These are phyloP conservation scores for Pyrocoelia pectoralis DNA, from an alignment of 2,888 invertebrate genomes.

Conservation along the genomic window DNA sequence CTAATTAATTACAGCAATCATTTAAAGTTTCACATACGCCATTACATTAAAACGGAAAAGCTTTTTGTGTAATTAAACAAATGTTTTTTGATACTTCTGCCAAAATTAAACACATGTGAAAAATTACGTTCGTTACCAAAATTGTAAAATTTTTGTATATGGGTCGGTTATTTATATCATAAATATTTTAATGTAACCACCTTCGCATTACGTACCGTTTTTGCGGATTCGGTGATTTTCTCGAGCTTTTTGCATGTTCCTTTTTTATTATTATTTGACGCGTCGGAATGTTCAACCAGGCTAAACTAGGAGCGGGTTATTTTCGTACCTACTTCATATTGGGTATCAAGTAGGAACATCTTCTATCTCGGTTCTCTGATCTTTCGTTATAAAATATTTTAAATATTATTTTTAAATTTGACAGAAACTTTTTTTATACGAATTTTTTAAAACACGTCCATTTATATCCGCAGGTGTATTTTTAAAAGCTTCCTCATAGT, in stretches of 20 bases:
- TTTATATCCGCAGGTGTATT: neutral
- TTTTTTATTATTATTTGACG: constrained; percentile 27
- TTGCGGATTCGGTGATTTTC: constrained; percentile 16
- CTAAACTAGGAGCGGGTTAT: constrained; percentile 52
- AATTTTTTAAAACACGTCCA: constrained; percentile 4
- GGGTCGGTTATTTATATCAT: constrained; percentile 40
- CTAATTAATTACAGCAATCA: constrained; percentile 3
- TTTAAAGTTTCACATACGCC: no score
- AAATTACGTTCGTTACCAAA: neutral
- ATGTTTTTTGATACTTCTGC: no score
- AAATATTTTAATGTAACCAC: constrained; percentile 17
- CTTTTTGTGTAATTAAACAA: no score
- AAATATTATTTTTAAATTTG: constrained; percentile 1
- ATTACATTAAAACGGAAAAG: no score
- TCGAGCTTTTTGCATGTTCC: constrained; percentile 11
- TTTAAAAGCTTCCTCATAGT: neutral
- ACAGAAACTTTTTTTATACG: neutral
- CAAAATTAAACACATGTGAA: neutral
- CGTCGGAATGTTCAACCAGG: constrained; percentile 44
- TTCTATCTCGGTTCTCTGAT: constrained; percentile 24
- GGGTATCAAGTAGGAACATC: constrained; percentile 29
- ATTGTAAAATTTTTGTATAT: constrained; percentile 29
- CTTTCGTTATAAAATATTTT: constrained; percentile 1
- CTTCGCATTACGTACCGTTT: constrained; percentile 33
- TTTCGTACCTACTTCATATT: constrained; percentile 38